These are phyloP conservation scores for Trichopria drosophilae DNA, from an alignment of 2,888 invertebrate species.

Conservation along the genomic window DNA sequence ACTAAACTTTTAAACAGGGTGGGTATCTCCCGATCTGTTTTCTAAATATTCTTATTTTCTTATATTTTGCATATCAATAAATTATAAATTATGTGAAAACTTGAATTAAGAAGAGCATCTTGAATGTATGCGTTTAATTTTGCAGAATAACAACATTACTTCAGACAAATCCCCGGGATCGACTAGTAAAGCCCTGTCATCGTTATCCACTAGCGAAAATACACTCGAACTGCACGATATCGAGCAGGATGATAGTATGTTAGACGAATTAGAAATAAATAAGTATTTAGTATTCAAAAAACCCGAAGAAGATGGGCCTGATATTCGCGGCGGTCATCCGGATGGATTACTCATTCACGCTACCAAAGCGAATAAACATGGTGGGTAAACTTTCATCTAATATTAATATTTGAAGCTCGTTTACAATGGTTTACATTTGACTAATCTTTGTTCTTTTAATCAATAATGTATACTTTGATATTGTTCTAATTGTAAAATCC, in stretches of 20 bases:
- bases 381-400: conserved; percentile 60
- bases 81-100: no score
- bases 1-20: no score
- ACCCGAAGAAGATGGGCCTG: conserved; percentile 82
- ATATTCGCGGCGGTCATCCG: conserved; percentile 88
- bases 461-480: no score
- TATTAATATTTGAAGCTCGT: no score
- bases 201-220: conserved; percentile 52
- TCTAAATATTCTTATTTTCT: no score
- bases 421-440: no score
- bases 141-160: conserved; percentile 46
- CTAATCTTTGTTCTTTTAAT: no score
- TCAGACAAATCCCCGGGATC: conserved; percentile 49
- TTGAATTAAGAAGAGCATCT: not conserved
- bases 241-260: conserved; percentile 53
- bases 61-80: no score
- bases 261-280: conserved; percentile 81
- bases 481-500: no score
- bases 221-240: conserved; percentile 48
- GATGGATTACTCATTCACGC: conserved; percentile 96
- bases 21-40: no score
- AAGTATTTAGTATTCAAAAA: conserved; percentile 79
- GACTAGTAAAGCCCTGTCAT: conserved; percentile 51
- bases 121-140: conserved; percentile 12
- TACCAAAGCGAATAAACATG: conserved; percentile 87